These are phyloP conservation scores for Mesocentrotus franciscanus DNA, from an alignment of 53 echinoderm and acorn worm genomes.

Conservation along the genomic window DNA sequence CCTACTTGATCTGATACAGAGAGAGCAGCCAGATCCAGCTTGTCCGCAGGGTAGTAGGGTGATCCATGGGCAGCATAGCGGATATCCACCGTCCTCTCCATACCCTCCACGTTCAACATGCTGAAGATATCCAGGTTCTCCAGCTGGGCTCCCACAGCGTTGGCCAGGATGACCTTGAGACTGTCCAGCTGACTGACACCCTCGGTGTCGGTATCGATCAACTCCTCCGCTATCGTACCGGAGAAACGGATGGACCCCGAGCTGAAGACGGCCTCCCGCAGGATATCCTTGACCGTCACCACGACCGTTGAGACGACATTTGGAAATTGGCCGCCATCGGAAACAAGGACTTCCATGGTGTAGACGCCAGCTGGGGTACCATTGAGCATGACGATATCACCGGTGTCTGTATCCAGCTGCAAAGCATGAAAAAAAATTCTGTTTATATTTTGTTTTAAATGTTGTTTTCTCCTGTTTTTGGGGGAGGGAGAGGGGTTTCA, in stretches of 20 bases:
- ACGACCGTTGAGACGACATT: slow-evolving; percentile 73
- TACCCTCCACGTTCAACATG: slow-evolving; percentile 79
- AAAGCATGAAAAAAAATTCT: background rate
- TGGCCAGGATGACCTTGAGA: slow-evolving; percentile 76
- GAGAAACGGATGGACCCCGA: slow-evolving; percentile 93
- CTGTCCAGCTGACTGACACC: slow-evolving; percentile 74
- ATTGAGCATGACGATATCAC: slow-evolving; percentile 80
- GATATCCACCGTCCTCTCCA: slow-evolving; percentile 76
- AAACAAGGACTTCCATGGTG: slow-evolving; percentile 70
- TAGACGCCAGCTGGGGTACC: slow-evolving; percentile 82
- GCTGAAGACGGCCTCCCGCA: slow-evolving; percentile 85
- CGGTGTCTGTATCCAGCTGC: slow-evolving; percentile 81
- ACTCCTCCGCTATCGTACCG: slow-evolving; percentile 84
- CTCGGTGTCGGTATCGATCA: slow-evolving; percentile 62
- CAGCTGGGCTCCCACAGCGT: slow-evolving; percentile 76
- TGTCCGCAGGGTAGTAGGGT: slow-evolving; percentile 90
- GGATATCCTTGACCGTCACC: slow-evolving; percentile 83
- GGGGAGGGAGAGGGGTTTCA: too few species aligned
- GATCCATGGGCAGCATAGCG: slow-evolving; percentile 95
- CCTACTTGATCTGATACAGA: slow-evolving; percentile 47
- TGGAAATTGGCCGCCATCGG: slow-evolving; percentile 67
- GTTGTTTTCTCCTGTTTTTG: background rate
- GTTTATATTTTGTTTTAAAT: background rate
- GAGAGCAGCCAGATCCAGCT: slow-evolving; percentile 81
- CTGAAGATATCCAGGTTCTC: slow-evolving; percentile 94